A percentile compares a stretch with the other conserved stretches of the same genome.
Conservation (phyloP, 2,888 invertebrate genomes). For the Zele albiditarsus region DNA sequence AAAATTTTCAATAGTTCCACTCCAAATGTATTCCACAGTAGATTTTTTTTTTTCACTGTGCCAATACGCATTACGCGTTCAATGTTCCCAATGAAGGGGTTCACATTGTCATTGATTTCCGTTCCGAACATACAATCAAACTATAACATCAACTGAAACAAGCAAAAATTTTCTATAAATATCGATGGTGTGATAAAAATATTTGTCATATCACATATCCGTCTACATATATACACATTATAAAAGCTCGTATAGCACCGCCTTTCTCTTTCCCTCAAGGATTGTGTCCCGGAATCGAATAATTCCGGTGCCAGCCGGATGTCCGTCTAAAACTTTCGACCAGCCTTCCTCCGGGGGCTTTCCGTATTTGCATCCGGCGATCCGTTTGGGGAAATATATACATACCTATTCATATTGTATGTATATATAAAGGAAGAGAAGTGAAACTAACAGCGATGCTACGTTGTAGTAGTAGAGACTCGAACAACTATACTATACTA, state of each 20-base stretch:
- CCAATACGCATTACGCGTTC: too few species aligned
- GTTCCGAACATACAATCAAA: too few species aligned
- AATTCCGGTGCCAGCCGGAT: conserved; percentile 46
- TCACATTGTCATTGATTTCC: too few species aligned
- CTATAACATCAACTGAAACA: background rate
- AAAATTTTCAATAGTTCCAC: too few species aligned
- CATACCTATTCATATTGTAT: conserved; percentile 12
- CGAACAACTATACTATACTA: conserved; percentile 3
- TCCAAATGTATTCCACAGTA: too few species aligned
- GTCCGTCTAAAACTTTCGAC: conserved; percentile 43
- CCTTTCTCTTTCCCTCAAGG: conserved; percentile 4
- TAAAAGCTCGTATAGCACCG: background rate
- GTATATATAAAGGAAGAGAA: background rate
- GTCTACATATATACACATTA: background rate
- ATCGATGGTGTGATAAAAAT: background rate
- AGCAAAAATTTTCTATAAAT: background rate
- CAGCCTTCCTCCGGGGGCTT: conserved; percentile 37
- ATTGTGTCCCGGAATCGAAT: conserved; percentile 44
- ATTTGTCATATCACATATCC: background rate
- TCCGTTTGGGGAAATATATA: conserved; percentile 21
- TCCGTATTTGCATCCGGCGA: conserved; percentile 42
- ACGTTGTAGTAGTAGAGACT: background rate
- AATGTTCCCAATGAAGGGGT: too few species aligned
- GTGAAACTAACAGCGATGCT: background rate
- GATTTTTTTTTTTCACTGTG: too few species aligned